Evolutionary conservation across 1,140 invertebrate species (phyloP).

Genomic region (Pogonognathellus flavescens): DNA sequence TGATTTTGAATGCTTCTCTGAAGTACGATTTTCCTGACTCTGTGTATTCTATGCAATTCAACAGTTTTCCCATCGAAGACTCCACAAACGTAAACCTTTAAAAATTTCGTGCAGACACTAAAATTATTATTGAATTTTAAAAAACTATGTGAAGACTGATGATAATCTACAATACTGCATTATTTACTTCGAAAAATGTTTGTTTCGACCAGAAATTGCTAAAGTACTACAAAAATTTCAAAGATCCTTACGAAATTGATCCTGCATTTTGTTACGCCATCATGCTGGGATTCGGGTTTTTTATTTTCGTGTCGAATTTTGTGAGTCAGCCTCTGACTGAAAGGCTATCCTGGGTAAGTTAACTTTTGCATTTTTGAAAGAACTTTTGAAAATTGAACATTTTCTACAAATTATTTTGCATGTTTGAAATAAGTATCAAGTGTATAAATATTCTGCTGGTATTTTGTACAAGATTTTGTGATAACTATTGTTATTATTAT

Average conservation of each 20-base stretch:
- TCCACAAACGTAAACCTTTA: not conserved
- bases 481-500: not conserved
- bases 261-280: constrained; percentile 19
- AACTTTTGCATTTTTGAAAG: no score
- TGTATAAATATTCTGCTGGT: no score
- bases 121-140: not conserved
- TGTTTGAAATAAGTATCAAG: no score
- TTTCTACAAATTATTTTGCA: no score
- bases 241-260: not conserved
- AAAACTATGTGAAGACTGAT: not conserved
- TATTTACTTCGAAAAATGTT: not conserved
- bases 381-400: no score
- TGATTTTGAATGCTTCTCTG: constrained; percentile 34
- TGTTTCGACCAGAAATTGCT: constrained; percentile 7
- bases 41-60: not conserved
- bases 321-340: constrained; percentile 41
- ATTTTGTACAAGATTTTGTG: no score
- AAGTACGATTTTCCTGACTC: not conserved
- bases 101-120: not conserved
- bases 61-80: constrained; percentile 4
- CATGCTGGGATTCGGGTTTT: constrained; percentile 32
- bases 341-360: constrained; percentile 4
- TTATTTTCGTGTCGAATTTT: constrained; percentile 54
- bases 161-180: not conserved
- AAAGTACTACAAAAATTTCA: not conserved